Conservation (phyloP, 1,140 invertebrate genomes). For the Subanguina moxae region DNA sequence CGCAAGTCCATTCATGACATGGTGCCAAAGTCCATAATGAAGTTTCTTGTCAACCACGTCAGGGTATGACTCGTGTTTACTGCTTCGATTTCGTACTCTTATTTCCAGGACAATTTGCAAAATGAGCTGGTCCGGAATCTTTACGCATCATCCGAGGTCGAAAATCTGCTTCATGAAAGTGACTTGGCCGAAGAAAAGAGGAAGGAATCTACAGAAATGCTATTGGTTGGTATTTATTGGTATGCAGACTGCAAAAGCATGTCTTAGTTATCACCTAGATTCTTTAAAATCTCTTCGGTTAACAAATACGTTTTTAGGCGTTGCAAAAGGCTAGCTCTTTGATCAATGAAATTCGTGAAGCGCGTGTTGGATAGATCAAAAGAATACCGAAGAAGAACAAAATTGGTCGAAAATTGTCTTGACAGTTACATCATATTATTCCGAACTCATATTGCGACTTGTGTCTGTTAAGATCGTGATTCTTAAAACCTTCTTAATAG, state of each 20-base stretch:
- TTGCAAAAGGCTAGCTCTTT: conserved; percentile 86
- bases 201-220: conserved; percentile 91
- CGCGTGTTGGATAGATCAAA: conserved; percentile 79
- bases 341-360: conserved; percentile 93
- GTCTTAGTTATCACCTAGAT: background rate
- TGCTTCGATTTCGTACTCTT: background rate
- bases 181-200: conserved; percentile 90
- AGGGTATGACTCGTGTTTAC: background rate
- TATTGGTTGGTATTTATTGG: conserved; percentile 70
- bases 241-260: background rate
- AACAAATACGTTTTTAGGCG: conserved; percentile 67
- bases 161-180: conserved; percentile 85
- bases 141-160: conserved; percentile 89
- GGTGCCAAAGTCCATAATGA: conserved; percentile 98
- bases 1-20: conserved; percentile 96
- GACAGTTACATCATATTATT: too few species aligned
- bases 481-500: too few species aligned
- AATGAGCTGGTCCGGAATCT: conserved; percentile 94
- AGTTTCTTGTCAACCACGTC: conserved; percentile 95
- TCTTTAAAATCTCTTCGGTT: background rate
- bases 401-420: too few species aligned
- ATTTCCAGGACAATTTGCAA: conserved; percentile 76
- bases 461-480: too few species aligned
- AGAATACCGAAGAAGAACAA: background rate
- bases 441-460: too few species aligned